phyloP scores from a whole-genome alignment of 2,888 invertebrate genomes.

The Octonoba sinensis region DNA sequence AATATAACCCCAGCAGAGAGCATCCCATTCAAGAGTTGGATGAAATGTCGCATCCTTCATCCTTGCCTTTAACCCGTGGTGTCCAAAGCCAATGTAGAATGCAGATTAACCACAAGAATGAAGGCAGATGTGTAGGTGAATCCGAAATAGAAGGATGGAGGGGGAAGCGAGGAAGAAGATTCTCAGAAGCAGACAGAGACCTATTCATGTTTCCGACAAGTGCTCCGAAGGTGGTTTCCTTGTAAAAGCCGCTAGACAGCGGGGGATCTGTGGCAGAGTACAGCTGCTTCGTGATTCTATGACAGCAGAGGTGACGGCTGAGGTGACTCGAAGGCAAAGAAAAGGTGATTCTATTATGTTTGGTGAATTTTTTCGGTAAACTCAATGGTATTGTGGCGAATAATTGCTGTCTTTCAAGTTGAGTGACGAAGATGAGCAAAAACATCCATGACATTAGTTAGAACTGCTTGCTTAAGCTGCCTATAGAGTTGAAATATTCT shows the following conservation, averaged over 20 bases:
- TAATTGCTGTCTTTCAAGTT: too few species aligned
- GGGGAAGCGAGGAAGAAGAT: too few species aligned
- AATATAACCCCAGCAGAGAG: too few species aligned
- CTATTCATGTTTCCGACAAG: conserved; percentile 21
- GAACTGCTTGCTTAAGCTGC: too few species aligned
- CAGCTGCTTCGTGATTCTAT: conserved; percentile 10
- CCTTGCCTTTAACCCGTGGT: background rate
- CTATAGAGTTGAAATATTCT: too few species aligned
- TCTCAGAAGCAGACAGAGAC: background rate
- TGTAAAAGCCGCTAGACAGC: conserved; percentile 8
- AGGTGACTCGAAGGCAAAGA: too few species aligned
- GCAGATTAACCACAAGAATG: conserved; percentile 9
- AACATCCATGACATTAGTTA: too few species aligned
- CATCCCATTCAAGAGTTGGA: too few species aligned
- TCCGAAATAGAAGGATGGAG: too few species aligned
- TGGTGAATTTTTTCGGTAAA: background rate
- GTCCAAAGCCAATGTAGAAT: conserved; percentile 12
- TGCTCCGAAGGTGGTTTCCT: conserved; percentile 8
- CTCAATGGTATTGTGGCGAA: too few species aligned
- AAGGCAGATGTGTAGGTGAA: conserved; percentile 13
- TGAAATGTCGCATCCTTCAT: too few species aligned
- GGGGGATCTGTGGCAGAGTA: background rate
- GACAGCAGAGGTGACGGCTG: conserved; percentile 3
- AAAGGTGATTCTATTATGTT: background rate
- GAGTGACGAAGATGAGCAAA: too few species aligned